A percentile compares a stretch with the other conserved stretches of the same genome.
Evolutionary conservation across 2,888 invertebrate species (phyloP).

Genomic region (Uropetala carovei): DNA sequence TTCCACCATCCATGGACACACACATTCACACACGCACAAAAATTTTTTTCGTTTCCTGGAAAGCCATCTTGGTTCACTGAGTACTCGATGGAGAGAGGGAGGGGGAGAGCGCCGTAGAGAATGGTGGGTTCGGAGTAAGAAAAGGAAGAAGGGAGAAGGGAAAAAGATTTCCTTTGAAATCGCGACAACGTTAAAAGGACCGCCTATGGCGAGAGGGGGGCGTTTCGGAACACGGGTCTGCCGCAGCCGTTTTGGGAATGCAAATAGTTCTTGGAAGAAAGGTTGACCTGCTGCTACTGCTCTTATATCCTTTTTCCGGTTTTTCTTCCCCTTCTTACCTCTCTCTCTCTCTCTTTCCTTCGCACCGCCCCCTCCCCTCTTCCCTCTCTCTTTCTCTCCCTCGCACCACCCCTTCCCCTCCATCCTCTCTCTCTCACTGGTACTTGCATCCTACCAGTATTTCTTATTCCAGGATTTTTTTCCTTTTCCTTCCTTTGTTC

Average conservation of each 20-base stretch:
- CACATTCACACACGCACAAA: neutral
- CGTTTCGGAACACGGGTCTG: neutral
- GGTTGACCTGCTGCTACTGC: neutral
- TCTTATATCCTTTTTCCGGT: neutral
- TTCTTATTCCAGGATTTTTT: neutral
- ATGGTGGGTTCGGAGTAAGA: neutral
- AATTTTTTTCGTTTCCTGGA: slow-evolving; percentile 1
- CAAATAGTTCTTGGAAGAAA: slow-evolving; percentile 14
- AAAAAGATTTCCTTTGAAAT: slow-evolving; percentile 9
- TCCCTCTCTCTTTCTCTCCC: neutral
- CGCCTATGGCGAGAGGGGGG: slow-evolving; percentile 18
- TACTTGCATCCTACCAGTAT: neutral
- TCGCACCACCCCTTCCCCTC: neutral
- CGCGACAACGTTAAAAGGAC: slow-evolving; percentile 28
- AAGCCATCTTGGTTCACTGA: neutral
- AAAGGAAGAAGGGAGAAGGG: too few species aligned
- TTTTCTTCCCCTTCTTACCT: neutral
- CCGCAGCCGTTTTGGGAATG: neutral
- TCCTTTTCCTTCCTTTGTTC: slow-evolving; percentile 2
- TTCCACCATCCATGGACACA: too few species aligned
- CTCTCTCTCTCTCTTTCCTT: neutral
- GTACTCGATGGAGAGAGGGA: neutral
- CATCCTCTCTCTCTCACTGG: neutral
- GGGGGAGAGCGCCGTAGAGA: neutral
- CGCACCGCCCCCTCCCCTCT: neutral